Evolutionary conservation across 2,888 invertebrate genomes (phyloP), one percentile per base, ranked within the genome.

Genomic region (Bugulina stolonifera): DNA sequence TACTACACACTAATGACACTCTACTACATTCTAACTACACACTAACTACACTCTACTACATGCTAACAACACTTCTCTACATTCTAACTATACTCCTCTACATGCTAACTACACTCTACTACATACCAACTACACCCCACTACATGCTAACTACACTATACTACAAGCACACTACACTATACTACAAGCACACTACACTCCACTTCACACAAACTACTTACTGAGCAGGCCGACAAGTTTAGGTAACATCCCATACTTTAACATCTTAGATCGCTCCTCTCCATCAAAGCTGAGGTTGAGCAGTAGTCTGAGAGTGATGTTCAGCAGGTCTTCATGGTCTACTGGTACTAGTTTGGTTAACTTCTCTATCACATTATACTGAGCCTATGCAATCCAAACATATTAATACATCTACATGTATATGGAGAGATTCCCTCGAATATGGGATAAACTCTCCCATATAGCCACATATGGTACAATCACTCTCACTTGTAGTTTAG

Each of bases 221-320:
- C 93, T 90, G 78, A 96, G 89, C 76, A 93, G 89, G 81, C 91
- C 90, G 69, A 96, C 93, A 77, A 98, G 88, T 86, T 94, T 94
- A 22, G 94, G 92, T 74, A 99, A 86, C 73, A 95, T 87, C 34
- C 94, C 95, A 79, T 91, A 89, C 83, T 91, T 90, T 75, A 97
- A 90, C 91, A 99, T 95, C 86, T 91, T 91, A 77, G 89, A 90
- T 69, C 96, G 88, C 74, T 94, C 85, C 81, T 91, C 91, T 29
- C 90, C 88, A 84, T 98, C 97, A 86, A 99, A 99, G 18, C 96
- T 94, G 76, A 99, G 89, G 88, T 99, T 99, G 82, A 94, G 93
- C 27, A 99, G 87, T 72, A 98, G 87, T 80, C 93, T 91, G 57
- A 96, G 87, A 29, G 93, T 91, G 74, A 93, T 90, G 85, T 92